These are phyloP conservation scores for Halisarca cf. caerulea DNA, from an alignment of 37 sponge, comb jelly and placozoan genomes.

Conservation along the genomic window DNA sequence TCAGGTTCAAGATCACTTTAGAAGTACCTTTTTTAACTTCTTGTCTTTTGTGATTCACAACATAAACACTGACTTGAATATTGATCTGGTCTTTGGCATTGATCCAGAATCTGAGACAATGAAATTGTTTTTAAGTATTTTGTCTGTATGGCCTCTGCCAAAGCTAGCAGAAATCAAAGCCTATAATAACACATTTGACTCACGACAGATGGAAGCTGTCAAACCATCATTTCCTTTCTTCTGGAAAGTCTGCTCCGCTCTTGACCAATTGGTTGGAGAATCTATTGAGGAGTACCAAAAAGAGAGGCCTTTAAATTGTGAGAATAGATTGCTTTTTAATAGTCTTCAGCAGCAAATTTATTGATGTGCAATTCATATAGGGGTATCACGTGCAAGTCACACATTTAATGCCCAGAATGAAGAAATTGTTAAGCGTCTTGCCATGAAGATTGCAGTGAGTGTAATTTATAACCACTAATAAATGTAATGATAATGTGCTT, in stretches of 20 bases:
- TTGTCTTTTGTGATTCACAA: constrained; percentile 65
- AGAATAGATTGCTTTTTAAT: too few relatives aligned
- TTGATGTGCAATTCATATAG: too few relatives aligned
- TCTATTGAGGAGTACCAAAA: constrained; percentile 32
- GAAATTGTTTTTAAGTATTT: constrained; percentile 56
- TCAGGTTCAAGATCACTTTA: constrained; percentile 61
- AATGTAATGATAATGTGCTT: too few relatives aligned
- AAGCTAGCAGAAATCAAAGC: constrained; percentile 62
- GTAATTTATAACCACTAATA: too few relatives aligned
- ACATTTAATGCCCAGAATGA: too few relatives aligned
- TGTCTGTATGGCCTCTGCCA: constrained; percentile 54
- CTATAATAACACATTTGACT: neutral
- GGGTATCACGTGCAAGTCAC: too few relatives aligned
- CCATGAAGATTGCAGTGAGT: too few relatives aligned
- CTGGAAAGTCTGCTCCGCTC: constrained; percentile 19
- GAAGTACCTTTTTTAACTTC: constrained; percentile 72
- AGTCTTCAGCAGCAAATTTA: too few relatives aligned
- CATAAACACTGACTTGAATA: constrained; percentile 68
- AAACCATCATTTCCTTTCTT: constrained; percentile 68
- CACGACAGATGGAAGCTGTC: neutral
- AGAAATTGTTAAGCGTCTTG: too few relatives aligned
- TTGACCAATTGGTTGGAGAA: constrained; percentile 63
- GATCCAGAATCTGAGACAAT: neutral
- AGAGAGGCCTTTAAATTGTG: neutral
- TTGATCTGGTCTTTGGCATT: constrained; percentile 63